Conservation (phyloP, 1,140 invertebrate genomes). For the Contarinia nasturtii region DNA sequence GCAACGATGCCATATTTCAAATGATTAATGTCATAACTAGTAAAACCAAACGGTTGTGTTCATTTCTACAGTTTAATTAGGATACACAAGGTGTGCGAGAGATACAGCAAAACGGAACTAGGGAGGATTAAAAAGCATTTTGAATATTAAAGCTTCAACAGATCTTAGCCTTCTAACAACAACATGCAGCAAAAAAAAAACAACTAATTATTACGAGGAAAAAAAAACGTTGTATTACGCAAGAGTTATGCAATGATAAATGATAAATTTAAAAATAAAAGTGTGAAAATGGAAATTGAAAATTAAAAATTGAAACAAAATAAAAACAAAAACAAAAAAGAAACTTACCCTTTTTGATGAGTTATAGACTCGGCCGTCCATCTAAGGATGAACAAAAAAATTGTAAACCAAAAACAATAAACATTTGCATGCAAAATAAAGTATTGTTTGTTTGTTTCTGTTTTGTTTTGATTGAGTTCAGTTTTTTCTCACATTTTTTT, state of each 20-base stretch:
- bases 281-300: background rate
- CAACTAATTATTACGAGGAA: background rate
- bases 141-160: too few relatives aligned
- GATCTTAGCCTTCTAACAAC: slow-evolving; percentile 1
- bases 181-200: background rate
- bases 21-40: too few relatives aligned
- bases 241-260: background rate
- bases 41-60: too few relatives aligned
- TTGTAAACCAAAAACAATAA: slow-evolving; percentile 17
- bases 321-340: slow-evolving; percentile 1
- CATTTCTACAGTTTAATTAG: too few relatives aligned
- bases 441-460: background rate
- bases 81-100: too few relatives aligned
- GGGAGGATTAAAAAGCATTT: too few relatives aligned
- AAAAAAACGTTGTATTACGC: background rate
- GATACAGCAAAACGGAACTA: too few relatives aligned
- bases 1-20: too few relatives aligned
- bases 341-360: slow-evolving; percentile 26
- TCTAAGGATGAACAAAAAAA: slow-evolving; percentile 24
- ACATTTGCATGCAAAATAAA: slow-evolving; percentile 12
- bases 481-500: background rate
- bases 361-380: slow-evolving; percentile 26
- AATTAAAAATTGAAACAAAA: slow-evolving; percentile 2
- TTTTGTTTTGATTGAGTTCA: background rate
- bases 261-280: background rate